These are phyloP conservation scores for Dinomys branickii DNA, from an alignment of 2,113 vertebrate species.

Conservation along the genomic window DNA sequence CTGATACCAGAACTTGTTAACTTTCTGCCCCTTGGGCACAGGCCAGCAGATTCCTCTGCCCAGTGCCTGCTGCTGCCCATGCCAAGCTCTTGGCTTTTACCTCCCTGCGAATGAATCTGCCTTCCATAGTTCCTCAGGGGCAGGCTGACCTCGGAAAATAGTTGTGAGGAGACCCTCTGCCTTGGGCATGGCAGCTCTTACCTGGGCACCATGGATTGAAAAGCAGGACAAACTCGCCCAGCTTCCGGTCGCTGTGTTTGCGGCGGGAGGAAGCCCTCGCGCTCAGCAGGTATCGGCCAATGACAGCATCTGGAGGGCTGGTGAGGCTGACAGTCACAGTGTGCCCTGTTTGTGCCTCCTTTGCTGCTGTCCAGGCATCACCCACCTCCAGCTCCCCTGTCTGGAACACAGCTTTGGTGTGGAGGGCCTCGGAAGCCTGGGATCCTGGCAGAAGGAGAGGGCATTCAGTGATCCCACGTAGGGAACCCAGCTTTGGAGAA, in stretches of 20 bases:
- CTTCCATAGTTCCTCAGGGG: background rate
- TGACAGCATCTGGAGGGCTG: constrained; percentile 88
- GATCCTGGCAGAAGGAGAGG: constrained; percentile 81
- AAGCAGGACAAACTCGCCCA: constrained; percentile 90
- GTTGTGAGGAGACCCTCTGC: background rate
- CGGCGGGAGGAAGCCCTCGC: constrained; percentile 77
- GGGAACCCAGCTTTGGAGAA: background rate
- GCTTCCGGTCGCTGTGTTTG: constrained; percentile 69
- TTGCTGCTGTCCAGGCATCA: constrained; percentile 80
- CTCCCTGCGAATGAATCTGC: background rate
- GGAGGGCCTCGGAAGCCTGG: constrained; percentile 85
- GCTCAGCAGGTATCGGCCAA: constrained; percentile 90
- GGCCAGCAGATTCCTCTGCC: background rate
- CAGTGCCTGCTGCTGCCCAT: background rate
- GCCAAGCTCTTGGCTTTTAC: background rate
- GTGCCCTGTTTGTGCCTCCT: constrained; percentile 32
- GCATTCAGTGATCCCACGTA: background rate
- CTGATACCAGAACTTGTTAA: background rate
- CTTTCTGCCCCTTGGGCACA: background rate
- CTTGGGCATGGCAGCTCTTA: constrained; percentile 71
- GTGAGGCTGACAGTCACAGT: constrained; percentile 72
- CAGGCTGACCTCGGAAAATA: background rate
- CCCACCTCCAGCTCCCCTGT: background rate
- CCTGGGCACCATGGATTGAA: constrained; percentile 97
- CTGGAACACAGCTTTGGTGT: constrained; percentile 85